Evolutionary conservation across 2,113 vertebrate species (phyloP).

Genomic region (Podiceps cristatus): DNA sequence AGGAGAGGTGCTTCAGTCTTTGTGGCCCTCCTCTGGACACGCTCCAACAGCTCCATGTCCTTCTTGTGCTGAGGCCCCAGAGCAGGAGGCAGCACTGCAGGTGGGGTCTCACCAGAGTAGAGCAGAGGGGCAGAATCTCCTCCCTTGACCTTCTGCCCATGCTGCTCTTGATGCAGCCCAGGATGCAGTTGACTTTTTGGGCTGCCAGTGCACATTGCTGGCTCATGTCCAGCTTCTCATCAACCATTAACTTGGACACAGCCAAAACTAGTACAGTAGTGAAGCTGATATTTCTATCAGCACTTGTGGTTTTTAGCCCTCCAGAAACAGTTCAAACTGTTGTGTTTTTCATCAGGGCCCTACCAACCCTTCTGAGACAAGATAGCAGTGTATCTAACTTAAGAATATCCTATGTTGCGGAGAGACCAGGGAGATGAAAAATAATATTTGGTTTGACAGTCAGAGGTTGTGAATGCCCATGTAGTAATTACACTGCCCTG

Average conservation of each 20-base stretch:
- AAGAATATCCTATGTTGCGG: not conserved
- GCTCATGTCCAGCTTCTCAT: no score
- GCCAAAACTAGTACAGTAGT: not conserved
- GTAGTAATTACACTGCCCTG: not conserved
- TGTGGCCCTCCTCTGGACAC: no score
- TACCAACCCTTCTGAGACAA: not conserved
- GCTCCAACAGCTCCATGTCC: no score
- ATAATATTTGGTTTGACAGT: not conserved
- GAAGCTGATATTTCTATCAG: not conserved
- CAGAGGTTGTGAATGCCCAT: not conserved
- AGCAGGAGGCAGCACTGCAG: no score
- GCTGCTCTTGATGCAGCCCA: no score
- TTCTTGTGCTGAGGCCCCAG: no score
- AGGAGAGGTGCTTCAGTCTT: no score
- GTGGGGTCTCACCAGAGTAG: no score
- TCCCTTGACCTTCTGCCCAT: no score
- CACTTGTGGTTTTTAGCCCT: not conserved
- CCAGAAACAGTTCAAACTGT: not conserved
- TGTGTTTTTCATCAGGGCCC: not conserved
- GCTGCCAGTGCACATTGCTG: no score
- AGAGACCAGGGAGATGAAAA: not conserved
- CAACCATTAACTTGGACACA: not conserved
- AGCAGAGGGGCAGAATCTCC: no score
- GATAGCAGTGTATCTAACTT: not conserved
- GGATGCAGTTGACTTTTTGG: no score